Conservation (phyloP, 2,113 vertebrate species). For the Alosa alosa region DNA sequence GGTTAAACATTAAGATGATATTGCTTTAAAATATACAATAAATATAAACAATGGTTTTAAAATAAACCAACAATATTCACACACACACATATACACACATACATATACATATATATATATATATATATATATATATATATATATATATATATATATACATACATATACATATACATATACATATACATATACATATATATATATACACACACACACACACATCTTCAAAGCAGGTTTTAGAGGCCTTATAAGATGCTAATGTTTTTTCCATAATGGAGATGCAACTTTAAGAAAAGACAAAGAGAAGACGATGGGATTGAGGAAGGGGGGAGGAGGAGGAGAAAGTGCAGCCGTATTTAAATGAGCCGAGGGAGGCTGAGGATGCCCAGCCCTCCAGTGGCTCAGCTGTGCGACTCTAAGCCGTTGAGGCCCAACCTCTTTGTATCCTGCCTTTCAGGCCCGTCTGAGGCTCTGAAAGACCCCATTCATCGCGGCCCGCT, state of each 20-base stretch:
- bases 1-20: too few species aligned
- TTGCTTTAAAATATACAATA: too few species aligned
- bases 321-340: neutral
- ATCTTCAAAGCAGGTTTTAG: neutral
- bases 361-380: constrained; percentile 46
- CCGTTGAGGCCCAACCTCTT: constrained; percentile 76
- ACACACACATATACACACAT: too few species aligned
- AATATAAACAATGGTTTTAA: too few species aligned
- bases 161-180: too few species aligned
- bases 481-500: constrained; percentile 67
- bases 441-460: constrained; percentile 80
- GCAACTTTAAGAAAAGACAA: neutral
- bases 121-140: too few species aligned
- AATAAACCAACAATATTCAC: neutral
- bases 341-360: constrained; percentile 64
- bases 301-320: neutral
- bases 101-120: too few species aligned
- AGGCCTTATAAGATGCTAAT: neutral
- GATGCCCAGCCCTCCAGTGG: constrained; percentile 68
- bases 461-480: constrained; percentile 80
- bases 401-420: constrained; percentile 79
- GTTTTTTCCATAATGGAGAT: neutral
- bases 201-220: too few species aligned
- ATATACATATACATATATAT: too few species aligned
- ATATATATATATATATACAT: too few species aligned